These are phyloP conservation scores for Stegastes partitus DNA, from an alignment of 2,113 vertebrate species.

Conservation along the genomic window DNA sequence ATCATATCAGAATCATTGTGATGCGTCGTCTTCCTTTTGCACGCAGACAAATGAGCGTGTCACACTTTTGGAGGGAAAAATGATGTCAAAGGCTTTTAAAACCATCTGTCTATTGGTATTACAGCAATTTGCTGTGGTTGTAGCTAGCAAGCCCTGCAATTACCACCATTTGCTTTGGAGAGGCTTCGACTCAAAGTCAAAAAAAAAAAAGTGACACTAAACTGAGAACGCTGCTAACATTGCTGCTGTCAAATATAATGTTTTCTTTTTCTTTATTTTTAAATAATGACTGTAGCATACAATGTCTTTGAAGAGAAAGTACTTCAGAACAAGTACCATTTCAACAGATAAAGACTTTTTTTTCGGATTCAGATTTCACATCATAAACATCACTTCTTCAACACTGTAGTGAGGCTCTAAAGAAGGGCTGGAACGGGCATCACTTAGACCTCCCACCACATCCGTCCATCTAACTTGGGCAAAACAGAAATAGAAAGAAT, in stretches of 20 bases:
- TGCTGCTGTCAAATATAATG: not conserved
- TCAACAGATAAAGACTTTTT: not conserved
- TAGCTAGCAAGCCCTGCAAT: slow-evolving; percentile 23
- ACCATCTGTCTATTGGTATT: slow-evolving; percentile 34
- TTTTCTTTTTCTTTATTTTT: not conserved
- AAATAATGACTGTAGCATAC: not conserved
- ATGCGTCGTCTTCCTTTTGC: not conserved
- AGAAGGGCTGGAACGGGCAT: not conserved
- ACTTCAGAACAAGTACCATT: not conserved
- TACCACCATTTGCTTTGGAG: slow-evolving; percentile 22
- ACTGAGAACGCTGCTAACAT: not conserved
- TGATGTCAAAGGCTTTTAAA: slow-evolving; percentile 30
- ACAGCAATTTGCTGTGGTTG: slow-evolving; percentile 33
- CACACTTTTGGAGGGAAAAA: not conserved
- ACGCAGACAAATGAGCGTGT: slow-evolving; percentile 7
- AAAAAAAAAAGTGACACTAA: slow-evolving; percentile 14
- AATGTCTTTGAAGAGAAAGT: not conserved
- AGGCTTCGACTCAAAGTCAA: slow-evolving; percentile 18
- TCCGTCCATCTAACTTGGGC: not conserved
- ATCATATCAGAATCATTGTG: not conserved
- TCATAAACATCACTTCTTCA: not conserved
- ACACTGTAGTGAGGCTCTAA: not conserved
- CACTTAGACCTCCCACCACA: not conserved
- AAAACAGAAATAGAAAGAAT: slow-evolving; percentile 15
- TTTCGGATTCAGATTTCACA: not conserved